Conservation (phyloP, 2,113 vertebrate genomes). For the Clarias batrachus region DNA sequence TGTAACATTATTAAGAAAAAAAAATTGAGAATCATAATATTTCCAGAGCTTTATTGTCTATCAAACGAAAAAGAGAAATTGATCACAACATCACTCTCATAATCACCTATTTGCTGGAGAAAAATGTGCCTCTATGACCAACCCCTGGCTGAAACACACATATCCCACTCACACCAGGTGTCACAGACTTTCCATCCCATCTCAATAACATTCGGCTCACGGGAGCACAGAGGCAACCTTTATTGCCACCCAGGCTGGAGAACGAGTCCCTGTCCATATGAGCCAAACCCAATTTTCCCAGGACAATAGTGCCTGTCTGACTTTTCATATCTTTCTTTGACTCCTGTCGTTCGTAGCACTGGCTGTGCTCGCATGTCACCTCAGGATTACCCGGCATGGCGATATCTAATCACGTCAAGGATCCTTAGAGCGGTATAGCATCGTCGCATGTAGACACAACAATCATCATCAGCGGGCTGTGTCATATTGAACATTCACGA, state of each 20-base stretch:
- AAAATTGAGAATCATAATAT: not conserved
- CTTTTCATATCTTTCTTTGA: constrained; percentile 57
- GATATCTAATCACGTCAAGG: constrained; percentile 62
- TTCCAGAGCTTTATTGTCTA: not conserved
- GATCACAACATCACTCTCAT: not conserved
- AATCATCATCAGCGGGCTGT: not conserved
- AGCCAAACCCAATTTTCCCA: constrained; percentile 71
- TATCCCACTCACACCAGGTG: not conserved
- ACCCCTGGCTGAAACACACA: constrained; percentile 8
- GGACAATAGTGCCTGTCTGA: constrained; percentile 66
- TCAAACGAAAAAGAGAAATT: not conserved
- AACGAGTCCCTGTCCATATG: constrained; percentile 56
- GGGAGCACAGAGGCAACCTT: constrained; percentile 56
- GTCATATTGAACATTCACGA: not conserved
- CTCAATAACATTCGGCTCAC: constrained; percentile 65
- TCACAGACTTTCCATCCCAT: constrained; percentile 60
- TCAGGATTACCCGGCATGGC: constrained; percentile 40
- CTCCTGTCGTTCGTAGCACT: constrained; percentile 16
- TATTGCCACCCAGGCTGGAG: constrained; percentile 36
- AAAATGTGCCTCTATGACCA: not conserved
- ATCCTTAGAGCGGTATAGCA: constrained; percentile 47
- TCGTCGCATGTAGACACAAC: not conserved
- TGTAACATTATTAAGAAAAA: not conserved
- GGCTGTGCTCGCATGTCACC: constrained; percentile 39
- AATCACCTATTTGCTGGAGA: not conserved